Evolutionary conservation across 2,113 vertebrate species (phyloP), one percentile per base, ranked within the genome.

Genomic region (Rissa tridactyla): DNA sequence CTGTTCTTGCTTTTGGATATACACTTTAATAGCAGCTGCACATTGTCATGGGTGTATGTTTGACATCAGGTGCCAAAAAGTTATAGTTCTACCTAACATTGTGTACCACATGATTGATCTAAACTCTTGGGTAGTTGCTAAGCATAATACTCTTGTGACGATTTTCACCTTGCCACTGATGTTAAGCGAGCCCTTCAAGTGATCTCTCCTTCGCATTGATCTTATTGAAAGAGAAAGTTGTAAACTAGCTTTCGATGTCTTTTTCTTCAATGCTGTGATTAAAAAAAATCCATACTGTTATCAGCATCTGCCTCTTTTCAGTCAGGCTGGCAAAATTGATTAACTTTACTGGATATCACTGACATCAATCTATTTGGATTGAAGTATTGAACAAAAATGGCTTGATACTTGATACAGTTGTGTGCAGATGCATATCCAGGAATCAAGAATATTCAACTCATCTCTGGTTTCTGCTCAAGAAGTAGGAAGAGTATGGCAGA

Each of bases 341-440:
- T 89, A 88, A 29, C 26, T 88, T 83, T 49, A 61, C 20, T 81
- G 46, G 26, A 25, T 82, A 13, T 65, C 1, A 1, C 19, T 58
- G 64, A 44, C 46, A 83, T 47, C 44, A 57, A 1, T 77, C 15
- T 44, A 10, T 78, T 64, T 83, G 29, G 11, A 64, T 64, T 82
- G 54, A 91, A 64, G 4, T 20, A 79, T 0, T 64, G 42, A 79
- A 80, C 3, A 62, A 73, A 91, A 94, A 70, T 54, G 11, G 4
- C 8, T n/a, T n/a, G n/a, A n/a, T n/a, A n/a, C 16, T 52, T 77
- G 23, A 58, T 68, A 55, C 3, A 0, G 0, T 14, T 27, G 5
- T 46, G 10, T 7, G 30, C 14, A 72, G 29, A 51, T 46, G 22
- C 5, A 47, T 47, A 68, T 30, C 18, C 21, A 79, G 27, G 27